Evolutionary conservation across 1,140 invertebrate genomes (phyloP).

Genomic region (Listronotus oregonensis): DNA sequence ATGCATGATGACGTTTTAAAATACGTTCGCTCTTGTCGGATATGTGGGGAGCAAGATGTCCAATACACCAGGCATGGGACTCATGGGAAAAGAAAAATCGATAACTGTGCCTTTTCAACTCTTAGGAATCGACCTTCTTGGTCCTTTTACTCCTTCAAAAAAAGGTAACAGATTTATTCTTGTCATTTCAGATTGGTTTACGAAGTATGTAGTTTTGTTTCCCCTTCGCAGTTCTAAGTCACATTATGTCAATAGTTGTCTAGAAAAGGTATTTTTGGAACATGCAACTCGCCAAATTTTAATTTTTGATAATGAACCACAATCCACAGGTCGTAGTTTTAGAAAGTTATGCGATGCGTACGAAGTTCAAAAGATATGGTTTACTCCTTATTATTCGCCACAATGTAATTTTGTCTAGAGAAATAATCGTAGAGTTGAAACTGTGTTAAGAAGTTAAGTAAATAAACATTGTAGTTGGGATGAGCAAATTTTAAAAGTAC

Average conservation of each 20-base stretch:
- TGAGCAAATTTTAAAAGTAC: neutral
- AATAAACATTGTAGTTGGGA: slow-evolving; percentile 28
- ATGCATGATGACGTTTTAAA: slow-evolving; percentile 25
- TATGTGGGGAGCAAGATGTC: slow-evolving; percentile 27
- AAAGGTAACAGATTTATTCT: slow-evolving; percentile 49
- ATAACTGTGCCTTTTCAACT: slow-evolving; percentile 37
- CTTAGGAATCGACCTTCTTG: slow-evolving; percentile 53
- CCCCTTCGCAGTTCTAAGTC: too few species aligned
- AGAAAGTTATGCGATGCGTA: slow-evolving; percentile 12
- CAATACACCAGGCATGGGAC: slow-evolving; percentile 14
- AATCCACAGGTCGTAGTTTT: slow-evolving; percentile 17
- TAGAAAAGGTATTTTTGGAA: slow-evolving; percentile 37
- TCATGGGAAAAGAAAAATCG: slow-evolving; percentile 34
- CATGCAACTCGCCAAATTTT: slow-evolving; percentile 3
- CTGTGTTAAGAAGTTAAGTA: neutral
- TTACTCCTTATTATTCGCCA: slow-evolving; percentile 22
- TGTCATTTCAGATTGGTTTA: slow-evolving; percentile 8
- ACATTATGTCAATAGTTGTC: slow-evolving; percentile 43
- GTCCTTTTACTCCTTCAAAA: slow-evolving; percentile 44
- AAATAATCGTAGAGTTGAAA: slow-evolving; percentile 25
- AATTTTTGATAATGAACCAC: slow-evolving; percentile 40
- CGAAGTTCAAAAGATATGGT: slow-evolving; percentile 29
- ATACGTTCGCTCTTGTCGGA: slow-evolving; percentile 19
- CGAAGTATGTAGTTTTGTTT: too few species aligned
- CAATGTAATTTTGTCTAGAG: slow-evolving; percentile 30